Base-by-base conservation (phyloP, 2,888 invertebrate species). In the Cantharis flavilabris region DNA sequence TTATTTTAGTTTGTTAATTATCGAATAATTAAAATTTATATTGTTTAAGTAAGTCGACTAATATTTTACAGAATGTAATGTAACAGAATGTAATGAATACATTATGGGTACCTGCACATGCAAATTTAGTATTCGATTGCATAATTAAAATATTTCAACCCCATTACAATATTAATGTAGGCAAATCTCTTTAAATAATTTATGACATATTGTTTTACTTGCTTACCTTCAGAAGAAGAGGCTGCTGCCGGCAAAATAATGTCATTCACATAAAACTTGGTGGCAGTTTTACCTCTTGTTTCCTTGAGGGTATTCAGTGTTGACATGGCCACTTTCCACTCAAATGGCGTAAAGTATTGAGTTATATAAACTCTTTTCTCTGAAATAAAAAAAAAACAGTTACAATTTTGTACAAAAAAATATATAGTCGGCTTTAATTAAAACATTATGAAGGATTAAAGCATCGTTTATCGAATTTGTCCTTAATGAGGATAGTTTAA, bases 201-300 rank as follows among this genome's bases (percentile, higher is more conserved):
- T 63, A 72, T 26, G 9, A 28, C 49, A 33, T 13, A 71, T 26
- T 71, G 49, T 67, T 7, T 26, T 75, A 62, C 16, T 26, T 73
- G 64, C 14, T 71, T 77, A 79, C 79, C 79, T 72, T 76, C 72
- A 26, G 79, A 26, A 20, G 79, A 70, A 62, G 74, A 72, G 33
- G 79, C 72, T 62, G 73, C 72, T 75, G 77, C 70, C 10, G 73
- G 75, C 69, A 77, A 75, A 73, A 79, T 76, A 62, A 79, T 77
- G 75, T 79, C 77, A 76, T 79, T 79, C 72, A 79, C 73, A 76
- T 77, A 72, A 62, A 79, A 77, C 67, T 77, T 73, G 70, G 73
- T 74, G 74, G 79, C 74, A 73, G 73, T 77, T 77, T 75, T 77
- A 73, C 79, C 79, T 67, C 72, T 77, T 77, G 72, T 72, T 72